Evolutionary conservation across 2,113 vertebrate species (phyloP).

Genomic region (Fulmarus glacialis): DNA sequence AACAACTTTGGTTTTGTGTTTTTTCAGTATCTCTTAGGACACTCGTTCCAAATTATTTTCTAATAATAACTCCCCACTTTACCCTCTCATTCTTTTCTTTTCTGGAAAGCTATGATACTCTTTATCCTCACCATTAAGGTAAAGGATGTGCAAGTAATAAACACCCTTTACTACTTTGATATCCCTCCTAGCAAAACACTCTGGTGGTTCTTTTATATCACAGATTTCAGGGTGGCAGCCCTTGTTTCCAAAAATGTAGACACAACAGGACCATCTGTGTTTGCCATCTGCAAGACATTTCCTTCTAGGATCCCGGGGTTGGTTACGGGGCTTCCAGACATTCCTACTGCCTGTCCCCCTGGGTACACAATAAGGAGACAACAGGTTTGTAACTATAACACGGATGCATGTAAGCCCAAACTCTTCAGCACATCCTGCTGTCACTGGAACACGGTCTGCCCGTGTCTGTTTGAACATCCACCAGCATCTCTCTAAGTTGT

Average conservation of each 20-base stretch:
- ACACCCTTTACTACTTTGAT: not conserved
- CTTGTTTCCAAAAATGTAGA: not conserved
- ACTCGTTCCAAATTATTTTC: not conserved
- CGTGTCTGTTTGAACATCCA: rapidly evolving
- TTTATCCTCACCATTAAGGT: not conserved
- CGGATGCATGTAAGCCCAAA: not conserved
- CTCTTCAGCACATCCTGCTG: not conserved
- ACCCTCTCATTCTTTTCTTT: not conserved
- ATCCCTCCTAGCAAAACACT: not conserved
- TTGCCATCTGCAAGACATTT: not conserved
- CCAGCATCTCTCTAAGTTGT: not conserved
- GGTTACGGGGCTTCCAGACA: not conserved
- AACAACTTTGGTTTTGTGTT: not conserved
- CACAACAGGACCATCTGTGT: not conserved
- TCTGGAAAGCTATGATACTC: not conserved
- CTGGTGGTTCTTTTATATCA: not conserved
- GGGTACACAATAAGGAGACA: not conserved
- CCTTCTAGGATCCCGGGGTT: not conserved
- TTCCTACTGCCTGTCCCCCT: not conserved
- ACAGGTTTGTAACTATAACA: not conserved
- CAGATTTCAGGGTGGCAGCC: not conserved
- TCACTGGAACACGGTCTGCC: not conserved
- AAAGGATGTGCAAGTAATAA: not conserved
- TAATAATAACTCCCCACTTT: not conserved
- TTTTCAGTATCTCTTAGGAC: not conserved